Base-by-base conservation (phyloP, 2,888 invertebrate species). In the Ochropacha duplaris region DNA sequence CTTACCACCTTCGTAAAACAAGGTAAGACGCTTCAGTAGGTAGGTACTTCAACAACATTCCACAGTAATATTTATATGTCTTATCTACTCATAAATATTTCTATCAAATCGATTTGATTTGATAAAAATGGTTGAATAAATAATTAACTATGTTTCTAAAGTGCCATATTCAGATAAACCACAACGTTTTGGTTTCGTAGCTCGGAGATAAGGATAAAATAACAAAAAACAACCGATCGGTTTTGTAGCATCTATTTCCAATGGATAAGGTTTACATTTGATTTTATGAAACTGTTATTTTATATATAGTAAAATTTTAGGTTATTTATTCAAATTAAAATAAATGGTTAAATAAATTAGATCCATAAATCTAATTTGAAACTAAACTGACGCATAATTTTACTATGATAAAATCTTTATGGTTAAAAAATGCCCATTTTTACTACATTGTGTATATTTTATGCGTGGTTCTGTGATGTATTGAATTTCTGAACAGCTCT, bases 331-430 rank as follows among this genome's bases (percentile, higher is more conserved):
- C 64, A 66, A 51, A 11, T 66, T 72, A 67, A 70, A 71, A 72
- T 66, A 68, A 66, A 74, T 74, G 69, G 69, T 71, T 71, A 72
- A 72, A 69, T 73, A 69, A 71, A 75, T 75, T 65, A 66, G 49
- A 44, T 64, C 62, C 66, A 64, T 74, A 72, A 69, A 74, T 69
- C 54, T 68, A 24, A 39, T 39, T 39, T 55, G 19, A 31, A 51
- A 51, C 14, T 31, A 26, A n/a, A 14, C 12, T n/a, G 51, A 26
- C 31, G 12, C 31, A 51, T 51, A 51, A 51, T 16, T 31, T 31
- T 51, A n/a, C n/a, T n/a, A 28, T 19, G 51, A 51, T 51, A 51
- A 16, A 8, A 51, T 51, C 51, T 51, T 51, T 28, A 51, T 28
- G 16, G 51, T 28, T 51, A 1, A 31, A 28, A 1, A 31, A 51